These are phyloP conservation scores for Phengaris alcon DNA, from an alignment of 2,888 invertebrate genomes.

Conservation along the genomic window DNA sequence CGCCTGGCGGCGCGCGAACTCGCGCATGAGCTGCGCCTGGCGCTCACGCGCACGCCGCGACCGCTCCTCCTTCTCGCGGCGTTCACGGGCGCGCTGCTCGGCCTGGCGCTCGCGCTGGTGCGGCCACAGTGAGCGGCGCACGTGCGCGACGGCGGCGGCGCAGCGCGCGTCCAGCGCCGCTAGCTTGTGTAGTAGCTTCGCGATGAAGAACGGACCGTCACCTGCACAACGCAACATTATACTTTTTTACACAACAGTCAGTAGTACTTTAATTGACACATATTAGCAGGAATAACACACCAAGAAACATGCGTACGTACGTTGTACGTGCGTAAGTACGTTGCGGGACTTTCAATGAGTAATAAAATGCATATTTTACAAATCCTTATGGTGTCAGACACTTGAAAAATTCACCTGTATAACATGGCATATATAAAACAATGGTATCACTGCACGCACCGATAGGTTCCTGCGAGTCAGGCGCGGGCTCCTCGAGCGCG, in stretches of 20 bases:
- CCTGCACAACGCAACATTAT: conserved; percentile 63
- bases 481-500: conserved; percentile 76
- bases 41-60: conserved; percentile 91
- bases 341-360: too few species aligned
- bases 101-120: conserved; percentile 88
- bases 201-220: conserved; percentile 93
- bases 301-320: too few species aligned
- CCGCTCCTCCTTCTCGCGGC: conserved; percentile 89
- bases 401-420: too few species aligned
- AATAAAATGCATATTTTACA: too few species aligned
- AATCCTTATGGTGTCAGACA: too few species aligned
- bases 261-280: too few species aligned
- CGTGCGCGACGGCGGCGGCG: conserved; percentile 83
- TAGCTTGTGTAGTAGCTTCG: conserved; percentile 87
- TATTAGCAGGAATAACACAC: too few species aligned
- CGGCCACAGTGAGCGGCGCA: conserved; percentile 88
- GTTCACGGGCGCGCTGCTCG: conserved; percentile 84
- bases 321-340: too few species aligned
- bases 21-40: conserved; percentile 94
- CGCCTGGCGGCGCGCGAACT: conserved; percentile 93
- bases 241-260: too few species aligned
- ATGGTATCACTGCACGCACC: conserved; percentile 45
- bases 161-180: conserved; percentile 85
- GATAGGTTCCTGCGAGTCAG: conserved; percentile 54
- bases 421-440: too few species aligned